phyloP scores from a whole-genome alignment of 2,797 vertebrate species.

The Xenopus petersii region DNA sequence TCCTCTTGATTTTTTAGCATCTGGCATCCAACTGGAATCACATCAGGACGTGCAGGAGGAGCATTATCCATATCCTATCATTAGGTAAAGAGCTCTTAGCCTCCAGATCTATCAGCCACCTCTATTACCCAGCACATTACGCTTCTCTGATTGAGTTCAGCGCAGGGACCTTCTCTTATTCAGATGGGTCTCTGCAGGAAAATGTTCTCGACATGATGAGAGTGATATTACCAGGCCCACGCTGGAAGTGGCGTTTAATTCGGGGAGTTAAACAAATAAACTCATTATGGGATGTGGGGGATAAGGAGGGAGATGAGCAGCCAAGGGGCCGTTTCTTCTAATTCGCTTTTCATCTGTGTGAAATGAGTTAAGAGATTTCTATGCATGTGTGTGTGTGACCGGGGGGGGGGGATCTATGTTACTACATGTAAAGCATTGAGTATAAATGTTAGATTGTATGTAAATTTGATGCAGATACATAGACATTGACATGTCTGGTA shows the following conservation, averaged over 20 bases:
- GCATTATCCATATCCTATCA: slow-evolving; percentile 98
- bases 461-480: not conserved
- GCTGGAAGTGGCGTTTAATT: slow-evolving; percentile 91
- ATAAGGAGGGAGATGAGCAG: slow-evolving; percentile 74
- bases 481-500: too few relatives aligned
- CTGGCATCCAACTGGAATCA: slow-evolving; percentile 98
- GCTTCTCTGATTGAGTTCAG: slow-evolving; percentile 89
- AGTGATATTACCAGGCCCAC: slow-evolving; percentile 87
- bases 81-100: slow-evolving; percentile 91
- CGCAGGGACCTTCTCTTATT: slow-evolving; percentile 91
- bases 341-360: slow-evolving; percentile 82
- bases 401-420: not conserved
- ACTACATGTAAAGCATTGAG: not conserved
- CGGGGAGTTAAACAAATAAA: slow-evolving; percentile 98
- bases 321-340: slow-evolving; percentile 86
- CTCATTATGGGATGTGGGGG: slow-evolving; percentile 75
- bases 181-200: slow-evolving; percentile 97
- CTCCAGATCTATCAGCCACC: slow-evolving; percentile 86
- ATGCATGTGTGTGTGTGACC: slow-evolving; percentile 9
- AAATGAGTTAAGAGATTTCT: slow-evolving; percentile 82
- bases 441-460: not conserved
- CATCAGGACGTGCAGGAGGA: slow-evolving; percentile 95
- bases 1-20: slow-evolving; percentile 89
- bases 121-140: slow-evolving; percentile 87
- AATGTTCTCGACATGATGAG: slow-evolving; percentile 93